Percentiles rank a stretch among this genome's conserved stretches.
phyloP scores from a whole-genome alignment of 2,888 invertebrate genomes.

The Ferrisia virgata region DNA sequence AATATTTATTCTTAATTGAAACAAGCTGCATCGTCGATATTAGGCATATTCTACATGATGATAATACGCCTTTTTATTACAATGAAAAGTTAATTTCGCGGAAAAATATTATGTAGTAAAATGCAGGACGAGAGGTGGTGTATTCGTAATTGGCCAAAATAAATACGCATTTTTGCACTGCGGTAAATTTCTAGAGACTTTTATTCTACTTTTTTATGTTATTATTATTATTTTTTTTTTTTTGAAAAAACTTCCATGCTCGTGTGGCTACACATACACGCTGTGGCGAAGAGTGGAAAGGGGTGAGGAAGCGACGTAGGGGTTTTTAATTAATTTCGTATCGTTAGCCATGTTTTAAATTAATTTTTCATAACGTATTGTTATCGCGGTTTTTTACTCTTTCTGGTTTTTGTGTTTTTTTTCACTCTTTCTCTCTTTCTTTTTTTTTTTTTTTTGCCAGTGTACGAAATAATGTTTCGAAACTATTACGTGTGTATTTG shows the following conservation, averaged over 20 bases:
- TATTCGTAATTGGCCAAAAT: not conserved
- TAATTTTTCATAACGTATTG: slow-evolving; percentile 28
- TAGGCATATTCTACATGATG: no score
- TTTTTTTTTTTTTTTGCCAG: not conserved
- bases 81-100: slow-evolving; percentile 13
- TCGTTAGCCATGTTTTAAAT: slow-evolving; percentile 28
- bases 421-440: no score
- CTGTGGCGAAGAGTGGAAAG: no score
- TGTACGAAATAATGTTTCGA: not conserved
- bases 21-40: not conserved
- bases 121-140: not conserved
- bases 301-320: no score
- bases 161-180: not conserved
- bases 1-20: not conserved
- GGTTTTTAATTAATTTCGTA: slow-evolving; percentile 28
- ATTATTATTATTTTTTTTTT: not conserved
- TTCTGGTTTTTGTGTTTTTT: not conserved
- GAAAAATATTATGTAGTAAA: slow-evolving; percentile 11
- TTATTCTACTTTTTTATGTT: no score
- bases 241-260: not conserved
- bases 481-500: not conserved
- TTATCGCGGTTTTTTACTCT: slow-evolving; percentile 9
- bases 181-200: not conserved
- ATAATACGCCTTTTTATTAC: not conserved
- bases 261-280: not conserved